These are phyloP conservation scores for Cotesia chilonis DNA, from an alignment of 1,140 invertebrate genomes.

Conservation along the genomic window DNA sequence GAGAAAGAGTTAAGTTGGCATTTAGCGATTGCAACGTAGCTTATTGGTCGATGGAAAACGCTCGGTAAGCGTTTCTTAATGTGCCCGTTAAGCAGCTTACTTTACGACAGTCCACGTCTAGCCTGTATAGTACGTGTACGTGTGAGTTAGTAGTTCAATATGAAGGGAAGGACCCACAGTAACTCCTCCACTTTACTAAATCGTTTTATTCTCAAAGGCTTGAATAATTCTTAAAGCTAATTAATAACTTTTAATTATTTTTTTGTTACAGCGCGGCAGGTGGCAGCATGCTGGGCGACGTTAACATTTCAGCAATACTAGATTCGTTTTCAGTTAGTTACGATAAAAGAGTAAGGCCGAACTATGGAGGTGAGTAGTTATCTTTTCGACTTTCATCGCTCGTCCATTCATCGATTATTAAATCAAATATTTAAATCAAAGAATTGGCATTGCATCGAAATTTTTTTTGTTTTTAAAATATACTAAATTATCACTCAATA, in stretches of 20 bases:
- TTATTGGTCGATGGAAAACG: slow-evolving; percentile 10
- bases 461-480: background rate
- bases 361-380: slow-evolving; percentile 90
- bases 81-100: slow-evolving; percentile 38
- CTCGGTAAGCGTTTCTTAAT: slow-evolving; percentile 41
- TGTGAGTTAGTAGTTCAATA: slow-evolving; percentile 31
- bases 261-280: slow-evolving; percentile 70
- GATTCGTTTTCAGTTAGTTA: slow-evolving; percentile 94
- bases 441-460: background rate
- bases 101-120: slow-evolving; percentile 33
- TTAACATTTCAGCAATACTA: slow-evolving; percentile 92
- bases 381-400: slow-evolving; percentile 2
- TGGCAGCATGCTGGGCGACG: slow-evolving; percentile 84
- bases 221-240: background rate
- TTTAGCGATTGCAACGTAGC: background rate
- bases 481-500: background rate
- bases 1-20: background rate
- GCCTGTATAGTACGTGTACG: background rate
- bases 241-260: background rate
- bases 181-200: background rate
- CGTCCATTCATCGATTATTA: slow-evolving; percentile 16
- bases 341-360: slow-evolving; percentile 97
- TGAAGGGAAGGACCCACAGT: background rate
- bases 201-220: no score
- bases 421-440: no score